Conservation (phyloP, 2,797 vertebrate species). For the Sylvia borin region DNA sequence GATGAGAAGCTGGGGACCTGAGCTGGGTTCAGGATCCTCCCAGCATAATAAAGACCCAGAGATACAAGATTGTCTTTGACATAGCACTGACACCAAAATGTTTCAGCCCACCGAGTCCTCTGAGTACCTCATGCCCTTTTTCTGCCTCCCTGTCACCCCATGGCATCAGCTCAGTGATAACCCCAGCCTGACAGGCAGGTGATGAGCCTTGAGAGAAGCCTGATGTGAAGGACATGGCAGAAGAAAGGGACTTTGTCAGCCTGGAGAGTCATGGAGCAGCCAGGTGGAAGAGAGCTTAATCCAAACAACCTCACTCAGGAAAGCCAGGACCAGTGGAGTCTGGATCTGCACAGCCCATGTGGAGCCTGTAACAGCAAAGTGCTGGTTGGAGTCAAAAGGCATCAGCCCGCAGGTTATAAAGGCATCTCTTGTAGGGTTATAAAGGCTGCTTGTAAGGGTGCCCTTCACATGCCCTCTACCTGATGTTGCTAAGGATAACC, state of each 20-base stretch:
- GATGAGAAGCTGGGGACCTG: neutral
- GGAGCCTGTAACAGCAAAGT: neutral
- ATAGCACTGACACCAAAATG: neutral
- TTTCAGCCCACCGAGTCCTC: neutral
- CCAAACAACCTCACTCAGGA: neutral
- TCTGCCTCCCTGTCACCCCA: neutral
- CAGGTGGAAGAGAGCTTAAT: neutral
- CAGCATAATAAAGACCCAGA: neutral
- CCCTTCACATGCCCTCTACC: neutral
- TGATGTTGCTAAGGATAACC: neutral
- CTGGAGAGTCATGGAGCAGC: neutral
- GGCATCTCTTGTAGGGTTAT: no score
- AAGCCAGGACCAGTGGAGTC: neutral
- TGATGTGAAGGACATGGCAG: neutral
- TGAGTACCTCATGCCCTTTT: neutral
- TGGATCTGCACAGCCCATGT: neutral
- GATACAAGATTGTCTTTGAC: neutral
- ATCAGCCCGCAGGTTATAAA: neutral
- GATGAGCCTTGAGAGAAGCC: neutral
- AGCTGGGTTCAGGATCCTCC: neutral
- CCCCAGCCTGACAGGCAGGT: neutral
- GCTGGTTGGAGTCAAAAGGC: neutral
- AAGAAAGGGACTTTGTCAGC: neutral
- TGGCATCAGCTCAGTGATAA: neutral
- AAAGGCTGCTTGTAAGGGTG: neutral